phyloP scores from a whole-genome alignment of 1,140 invertebrate species.

The Odontomachus brunneus region DNA sequence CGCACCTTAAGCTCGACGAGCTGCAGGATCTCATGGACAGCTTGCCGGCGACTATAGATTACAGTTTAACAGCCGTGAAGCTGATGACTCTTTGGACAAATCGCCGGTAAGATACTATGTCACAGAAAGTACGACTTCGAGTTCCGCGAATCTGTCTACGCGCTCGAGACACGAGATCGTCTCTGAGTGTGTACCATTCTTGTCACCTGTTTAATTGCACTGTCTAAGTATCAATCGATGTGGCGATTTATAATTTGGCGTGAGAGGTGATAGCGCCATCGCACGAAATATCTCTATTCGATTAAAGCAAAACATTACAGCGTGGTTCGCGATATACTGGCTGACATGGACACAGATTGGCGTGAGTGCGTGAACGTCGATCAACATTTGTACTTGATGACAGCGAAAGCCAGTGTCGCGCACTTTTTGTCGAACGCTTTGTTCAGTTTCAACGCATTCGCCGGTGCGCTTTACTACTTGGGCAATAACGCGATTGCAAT shows the following conservation, averaged over 20 bases:
- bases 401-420: slow-evolving; percentile 4
- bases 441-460: background rate
- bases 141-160: background rate
- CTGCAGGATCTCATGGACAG: slow-evolving; percentile 32
- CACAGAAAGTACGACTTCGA: too few relatives aligned
- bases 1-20: slow-evolving; percentile 2
- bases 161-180: background rate
- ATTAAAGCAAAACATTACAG: slow-evolving; percentile 9
- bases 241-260: background rate
- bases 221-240: background rate
- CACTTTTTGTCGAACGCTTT: slow-evolving; percentile 15
- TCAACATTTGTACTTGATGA: slow-evolving; percentile 29
- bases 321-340: background rate
- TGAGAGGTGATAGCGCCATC: background rate
- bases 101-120: slow-evolving; percentile 21
- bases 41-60: background rate
- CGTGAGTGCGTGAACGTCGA: background rate
- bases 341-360: slow-evolving; percentile 23
- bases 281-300: background rate
- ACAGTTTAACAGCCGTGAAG: slow-evolving; percentile 31
- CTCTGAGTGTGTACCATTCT: too few relatives aligned
- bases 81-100: slow-evolving; percentile 10
- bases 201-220: background rate
- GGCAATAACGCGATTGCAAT: background rate
- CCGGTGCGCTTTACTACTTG: background rate